Evolutionary conservation across 2,888 invertebrate genomes (phyloP).

Genomic region (Pyralis farinalis): DNA sequence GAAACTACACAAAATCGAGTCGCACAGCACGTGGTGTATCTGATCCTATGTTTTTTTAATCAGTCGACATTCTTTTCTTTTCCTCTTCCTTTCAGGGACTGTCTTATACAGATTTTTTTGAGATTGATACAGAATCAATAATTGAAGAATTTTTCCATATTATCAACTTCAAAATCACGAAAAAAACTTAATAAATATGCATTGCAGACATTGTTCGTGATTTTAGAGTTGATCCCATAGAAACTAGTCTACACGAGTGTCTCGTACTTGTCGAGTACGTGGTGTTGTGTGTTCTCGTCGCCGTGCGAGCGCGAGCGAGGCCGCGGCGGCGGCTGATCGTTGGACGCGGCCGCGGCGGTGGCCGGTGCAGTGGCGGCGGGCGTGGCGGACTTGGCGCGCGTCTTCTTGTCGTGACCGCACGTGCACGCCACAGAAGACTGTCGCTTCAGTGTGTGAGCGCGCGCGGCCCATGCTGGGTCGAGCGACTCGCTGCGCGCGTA

Average conservation of each 20-base stretch:
- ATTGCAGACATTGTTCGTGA: too few species aligned
- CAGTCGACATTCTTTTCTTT: too few species aligned
- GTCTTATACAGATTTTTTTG: too few species aligned
- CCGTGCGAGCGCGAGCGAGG: conserved; percentile 65
- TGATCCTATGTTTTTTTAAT: neutral
- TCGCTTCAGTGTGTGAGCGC: conserved; percentile 64
- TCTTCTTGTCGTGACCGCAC: conserved; percentile 70
- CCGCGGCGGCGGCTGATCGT: conserved; percentile 23
- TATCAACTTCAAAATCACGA: too few species aligned
- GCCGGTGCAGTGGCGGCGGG: conserved; percentile 3
- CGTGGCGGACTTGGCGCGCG: conserved; percentile 38
- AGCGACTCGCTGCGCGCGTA: conserved; percentile 68
- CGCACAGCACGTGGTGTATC: neutral
- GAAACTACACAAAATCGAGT: neutral
- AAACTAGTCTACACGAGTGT: conserved; percentile 28
- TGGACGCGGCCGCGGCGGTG: conserved; percentile 36
- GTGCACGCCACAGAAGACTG: conserved; percentile 72
- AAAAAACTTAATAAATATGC: too few species aligned
- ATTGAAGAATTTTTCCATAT: too few species aligned
- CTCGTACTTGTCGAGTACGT: conserved; percentile 75
- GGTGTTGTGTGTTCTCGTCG: conserved; percentile 57
- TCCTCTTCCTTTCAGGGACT: too few species aligned
- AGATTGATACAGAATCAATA: too few species aligned
- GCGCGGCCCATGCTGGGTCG: conserved; percentile 57
- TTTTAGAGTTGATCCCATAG: too few species aligned